Base-by-base conservation (phyloP, 2,888 invertebrate species). In the Meloe dianella region DNA sequence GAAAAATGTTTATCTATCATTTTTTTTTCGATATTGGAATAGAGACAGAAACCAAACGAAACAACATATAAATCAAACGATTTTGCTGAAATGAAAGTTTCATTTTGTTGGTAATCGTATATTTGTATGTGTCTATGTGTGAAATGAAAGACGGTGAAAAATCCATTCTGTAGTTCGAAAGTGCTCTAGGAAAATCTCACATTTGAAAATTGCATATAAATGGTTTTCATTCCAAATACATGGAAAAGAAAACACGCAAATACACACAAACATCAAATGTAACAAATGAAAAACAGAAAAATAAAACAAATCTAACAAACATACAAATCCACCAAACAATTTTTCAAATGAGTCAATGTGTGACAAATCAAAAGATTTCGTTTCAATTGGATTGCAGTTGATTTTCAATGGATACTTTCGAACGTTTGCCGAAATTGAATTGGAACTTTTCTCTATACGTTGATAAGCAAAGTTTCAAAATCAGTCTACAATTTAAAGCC, bases 51-150 rank as follows among this genome's bases (percentile, higher is more conserved):
- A 20, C 38, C 32, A 64, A 29, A 47, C 63, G 57, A 62, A 65
- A 65, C 61, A 65, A 65, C 62, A 65, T 24, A 65, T 65, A 65
- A 65, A 65, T 65, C 65, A 62, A 54, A 54, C 24, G 14, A 27
- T 54, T 27, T 27, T 54, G 54, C 54, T 27, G 27, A 27, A 54
- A 54, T 54, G 54, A 54, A 54, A 54, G 14, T 54, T 54, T 54
- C 54, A 54, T 54, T 54, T 54, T 54, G 54, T 54, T 54, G 27
- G 54, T 54, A 54, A 27, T 54, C n/a, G 54, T 54, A 27, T 41
- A 41, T 41, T 17, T 41, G 17, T 41, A 41, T 35, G 35, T 35
- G 35, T 22, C 9, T 20, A 47, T 51, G 14, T 54, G 27, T 27
- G 24, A 22, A 54, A 54, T 54, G 54, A 27, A 54, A 54, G 54